Percentiles rank a stretch among this genome's conserved stretches.
These are phyloP conservation scores for Corydoras maculifer DNA, from an alignment of 2,113 vertebrate genomes.

Conservation along the genomic window DNA sequence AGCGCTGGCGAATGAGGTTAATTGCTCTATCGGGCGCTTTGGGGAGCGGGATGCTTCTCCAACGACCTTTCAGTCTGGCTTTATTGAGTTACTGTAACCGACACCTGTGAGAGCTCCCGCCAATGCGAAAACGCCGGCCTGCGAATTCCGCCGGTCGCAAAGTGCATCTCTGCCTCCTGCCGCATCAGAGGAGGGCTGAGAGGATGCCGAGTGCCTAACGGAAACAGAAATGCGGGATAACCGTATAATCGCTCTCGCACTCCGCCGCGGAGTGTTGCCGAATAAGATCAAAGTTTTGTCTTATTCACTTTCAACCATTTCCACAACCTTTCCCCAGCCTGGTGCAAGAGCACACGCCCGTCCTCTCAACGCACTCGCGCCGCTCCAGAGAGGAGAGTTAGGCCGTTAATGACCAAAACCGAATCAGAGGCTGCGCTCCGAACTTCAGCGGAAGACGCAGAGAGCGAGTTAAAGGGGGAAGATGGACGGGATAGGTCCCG, in stretches of 20 bases:
- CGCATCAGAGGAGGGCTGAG: conserved; percentile 44
- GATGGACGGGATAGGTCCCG: no score
- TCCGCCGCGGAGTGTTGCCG: conserved; percentile 8
- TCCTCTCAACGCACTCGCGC: no score
- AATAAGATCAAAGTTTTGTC: no score
- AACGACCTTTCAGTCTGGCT: conserved; percentile 40
- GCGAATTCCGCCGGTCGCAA: conserved; percentile 75
- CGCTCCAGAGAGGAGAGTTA: no score
- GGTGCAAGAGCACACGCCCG: no score
- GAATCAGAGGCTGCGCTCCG: no score
- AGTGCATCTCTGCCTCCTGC: conserved; percentile 71
- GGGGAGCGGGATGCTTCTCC: conserved; percentile 22
- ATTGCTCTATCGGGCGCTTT: conserved; percentile 36
- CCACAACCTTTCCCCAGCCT: no score
- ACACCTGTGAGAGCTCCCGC: conserved; percentile 77
- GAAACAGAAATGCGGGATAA: conserved; percentile 68
- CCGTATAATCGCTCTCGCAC: conserved; percentile 65
- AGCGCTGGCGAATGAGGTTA: conserved; percentile 21
- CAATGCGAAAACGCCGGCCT: conserved; percentile 68
- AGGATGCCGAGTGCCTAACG: conserved; percentile 50
- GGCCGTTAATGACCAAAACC: no score
- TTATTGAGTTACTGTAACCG: conserved; percentile 60
- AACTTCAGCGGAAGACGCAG: no score
- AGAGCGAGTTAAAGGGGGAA: no score
- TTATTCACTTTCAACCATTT: no score